Evolutionary conservation across 2,888 invertebrate species (phyloP).

Genomic region (Cephalotes varians): DNA sequence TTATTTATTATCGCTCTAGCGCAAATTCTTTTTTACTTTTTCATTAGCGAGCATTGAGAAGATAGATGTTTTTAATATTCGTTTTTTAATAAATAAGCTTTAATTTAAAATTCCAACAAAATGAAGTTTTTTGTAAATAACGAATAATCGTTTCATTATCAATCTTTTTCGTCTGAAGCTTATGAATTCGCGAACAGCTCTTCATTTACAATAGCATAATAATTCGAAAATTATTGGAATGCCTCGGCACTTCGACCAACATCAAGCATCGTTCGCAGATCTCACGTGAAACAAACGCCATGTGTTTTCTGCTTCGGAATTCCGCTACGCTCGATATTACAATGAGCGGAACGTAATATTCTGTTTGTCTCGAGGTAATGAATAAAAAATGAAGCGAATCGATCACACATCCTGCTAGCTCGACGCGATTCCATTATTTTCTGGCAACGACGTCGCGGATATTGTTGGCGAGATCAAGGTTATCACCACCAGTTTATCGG

Average conservation of each 20-base stretch:
- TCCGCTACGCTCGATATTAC: constrained; percentile 12
- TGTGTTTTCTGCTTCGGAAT: constrained; percentile 3
- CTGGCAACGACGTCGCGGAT: background rate
- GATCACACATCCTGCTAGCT: constrained; percentile 19
- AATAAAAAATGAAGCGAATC: constrained; percentile 42
- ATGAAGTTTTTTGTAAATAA: background rate
- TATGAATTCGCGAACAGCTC: constrained; percentile 1
- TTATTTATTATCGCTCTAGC: constrained; percentile 9
- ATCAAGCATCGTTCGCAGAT: background rate
- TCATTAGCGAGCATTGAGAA: background rate
- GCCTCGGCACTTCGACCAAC: background rate
- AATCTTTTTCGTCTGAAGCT: constrained; percentile 3
- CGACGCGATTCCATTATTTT: constrained; percentile 33
- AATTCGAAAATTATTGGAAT: constrained; percentile 7
- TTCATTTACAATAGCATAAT: constrained; percentile 1
- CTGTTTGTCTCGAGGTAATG: constrained; percentile 26
- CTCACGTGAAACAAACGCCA: background rate
- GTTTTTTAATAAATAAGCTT: constrained; percentile 19
- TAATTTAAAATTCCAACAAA: background rate
- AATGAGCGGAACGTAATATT: constrained; percentile 37
- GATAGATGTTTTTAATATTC: constrained; percentile 5
- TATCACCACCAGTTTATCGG: constrained; percentile 18
- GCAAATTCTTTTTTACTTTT: background rate
- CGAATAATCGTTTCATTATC: constrained; percentile 9
- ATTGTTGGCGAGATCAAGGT: constrained; percentile 33